These are phyloP conservation scores for Acronicta leporina DNA, from an alignment of 2,888 invertebrate genomes.

Conservation along the genomic window DNA sequence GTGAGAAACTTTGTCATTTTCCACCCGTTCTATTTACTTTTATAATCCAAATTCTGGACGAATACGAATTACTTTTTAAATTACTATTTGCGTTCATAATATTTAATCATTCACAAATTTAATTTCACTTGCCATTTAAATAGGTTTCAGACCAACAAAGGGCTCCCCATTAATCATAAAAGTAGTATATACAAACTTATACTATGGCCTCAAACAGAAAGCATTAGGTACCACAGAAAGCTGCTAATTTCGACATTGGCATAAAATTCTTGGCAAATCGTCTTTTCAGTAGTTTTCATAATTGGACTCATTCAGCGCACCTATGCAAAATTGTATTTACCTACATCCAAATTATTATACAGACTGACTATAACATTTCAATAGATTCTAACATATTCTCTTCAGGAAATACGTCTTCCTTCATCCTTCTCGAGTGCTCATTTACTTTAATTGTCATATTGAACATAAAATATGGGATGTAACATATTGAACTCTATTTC, in stretches of 20 bases:
- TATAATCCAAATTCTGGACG: too few species aligned
- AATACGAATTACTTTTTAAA: not conserved
- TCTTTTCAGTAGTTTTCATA: too few species aligned
- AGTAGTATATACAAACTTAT: conserved; percentile 15
- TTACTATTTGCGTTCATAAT: not conserved
- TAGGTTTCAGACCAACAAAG: conserved; percentile 18
- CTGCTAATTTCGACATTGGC: conserved; percentile 30
- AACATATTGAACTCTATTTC: conserved; percentile 25
- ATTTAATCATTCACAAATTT: conserved; percentile 6
- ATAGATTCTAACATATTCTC: conserved; percentile 20
- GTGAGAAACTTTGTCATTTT: conserved; percentile 11
- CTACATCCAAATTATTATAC: too few species aligned
- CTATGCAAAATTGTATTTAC: too few species aligned
- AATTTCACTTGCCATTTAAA: conserved; percentile 16
- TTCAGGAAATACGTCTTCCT: conserved; percentile 22
- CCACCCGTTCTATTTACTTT: conserved; percentile 9
- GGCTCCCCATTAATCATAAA: conserved; percentile 37
- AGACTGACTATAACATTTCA: conserved; percentile 30
- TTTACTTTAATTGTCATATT: conserved; percentile 20
- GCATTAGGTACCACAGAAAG: conserved; percentile 23
- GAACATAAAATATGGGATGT: not conserved
- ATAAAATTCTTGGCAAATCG: not conserved
- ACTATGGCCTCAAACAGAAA: too few species aligned
- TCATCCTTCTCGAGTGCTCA: conserved; percentile 19
- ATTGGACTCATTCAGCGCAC: not conserved